A percentile compares a stretch with the other conserved stretches of the same genome.
Conservation (phyloP, 2,113 vertebrate genomes). For the Elachura formosa region DNA sequence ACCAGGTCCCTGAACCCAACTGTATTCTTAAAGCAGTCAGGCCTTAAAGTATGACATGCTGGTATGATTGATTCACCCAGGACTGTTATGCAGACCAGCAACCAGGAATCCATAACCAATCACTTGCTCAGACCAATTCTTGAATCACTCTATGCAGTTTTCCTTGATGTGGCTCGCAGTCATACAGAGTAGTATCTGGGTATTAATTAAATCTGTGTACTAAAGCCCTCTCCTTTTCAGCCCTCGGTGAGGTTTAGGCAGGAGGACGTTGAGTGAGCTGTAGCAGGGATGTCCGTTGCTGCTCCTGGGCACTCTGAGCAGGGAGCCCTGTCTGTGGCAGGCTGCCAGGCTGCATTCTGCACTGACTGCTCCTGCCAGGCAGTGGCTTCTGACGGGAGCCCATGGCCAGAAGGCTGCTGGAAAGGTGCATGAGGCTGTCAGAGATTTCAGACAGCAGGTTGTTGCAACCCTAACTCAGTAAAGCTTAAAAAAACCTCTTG, state of each 20-base stretch:
- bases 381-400: not conserved
- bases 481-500: not conserved
- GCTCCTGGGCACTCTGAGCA: not conserved
- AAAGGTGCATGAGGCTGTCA: not conserved
- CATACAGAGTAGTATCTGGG: fast-evolving
- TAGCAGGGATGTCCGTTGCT: fast-evolving
- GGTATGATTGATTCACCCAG: not conserved
- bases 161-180: fast-evolving
- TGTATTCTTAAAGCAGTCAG: not conserved
- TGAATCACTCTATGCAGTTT: not conserved
- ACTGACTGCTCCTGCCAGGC: not conserved
- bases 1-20: not conserved
- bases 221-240: not conserved
- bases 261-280: not conserved
- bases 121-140: not conserved
- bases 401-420: not conserved
- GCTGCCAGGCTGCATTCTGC: not conserved
- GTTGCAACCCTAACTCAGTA: not conserved
- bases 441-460: not conserved
- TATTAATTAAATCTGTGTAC: not conserved
- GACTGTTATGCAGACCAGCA: not conserved
- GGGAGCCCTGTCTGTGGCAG: not conserved
- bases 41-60: not conserved
- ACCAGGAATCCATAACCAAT: not conserved
- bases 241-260: not conserved